phyloP scores from a whole-genome alignment of 2,113 vertebrate genomes.

The Dicrurus megarhynchus region DNA sequence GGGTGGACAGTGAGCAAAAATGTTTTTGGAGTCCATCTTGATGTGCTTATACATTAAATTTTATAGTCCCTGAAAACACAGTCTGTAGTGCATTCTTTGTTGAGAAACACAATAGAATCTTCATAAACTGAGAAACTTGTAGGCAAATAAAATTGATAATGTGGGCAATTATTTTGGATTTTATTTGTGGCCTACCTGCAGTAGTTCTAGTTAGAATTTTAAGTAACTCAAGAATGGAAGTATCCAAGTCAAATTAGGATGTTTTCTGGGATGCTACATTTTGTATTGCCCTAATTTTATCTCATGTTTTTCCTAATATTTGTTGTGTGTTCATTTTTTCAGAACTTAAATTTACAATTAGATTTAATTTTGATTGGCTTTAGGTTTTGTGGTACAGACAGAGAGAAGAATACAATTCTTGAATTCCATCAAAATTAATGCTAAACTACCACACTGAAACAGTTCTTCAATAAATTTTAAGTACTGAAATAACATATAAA shows the following conservation, averaged over 20 bases:
- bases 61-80: background rate
- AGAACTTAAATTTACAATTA: background rate
- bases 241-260: background rate
- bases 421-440: background rate
- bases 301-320: background rate
- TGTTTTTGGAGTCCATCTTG: background rate
- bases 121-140: background rate
- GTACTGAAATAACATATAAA: conserved; percentile 21
- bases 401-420: background rate
- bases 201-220: background rate
- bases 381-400: background rate
- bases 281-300: background rate
- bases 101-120: background rate
- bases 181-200: background rate
- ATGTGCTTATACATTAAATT: background rate
- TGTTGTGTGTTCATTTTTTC: background rate
- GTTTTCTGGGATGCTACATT: background rate
- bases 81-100: background rate
- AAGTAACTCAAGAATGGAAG: background rate
- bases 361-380: background rate
- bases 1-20: background rate
- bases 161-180: background rate
- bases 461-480: conserved; percentile 9
- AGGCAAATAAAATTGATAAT: background rate
- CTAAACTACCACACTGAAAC: background rate